phyloP scores from a whole-genome alignment of 2,113 vertebrate species.

The Rana temporaria region DNA sequence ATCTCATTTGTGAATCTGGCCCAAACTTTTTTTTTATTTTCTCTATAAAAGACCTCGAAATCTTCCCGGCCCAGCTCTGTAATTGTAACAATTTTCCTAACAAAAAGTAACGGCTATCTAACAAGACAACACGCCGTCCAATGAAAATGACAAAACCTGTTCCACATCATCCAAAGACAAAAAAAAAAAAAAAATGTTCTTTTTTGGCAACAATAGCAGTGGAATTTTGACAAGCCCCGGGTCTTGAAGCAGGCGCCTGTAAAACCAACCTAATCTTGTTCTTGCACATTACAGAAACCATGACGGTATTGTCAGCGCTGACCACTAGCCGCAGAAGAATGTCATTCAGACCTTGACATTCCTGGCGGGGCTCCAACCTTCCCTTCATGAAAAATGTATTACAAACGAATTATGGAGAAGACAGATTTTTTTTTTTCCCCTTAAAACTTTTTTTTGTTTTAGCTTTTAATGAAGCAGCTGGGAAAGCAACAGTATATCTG shows the following conservation, averaged over 20 bases:
- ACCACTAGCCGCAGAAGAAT: conserved; percentile 2
- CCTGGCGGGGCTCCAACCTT: background rate
- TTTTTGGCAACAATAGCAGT: conserved; percentile 7
- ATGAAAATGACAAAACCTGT: too few species aligned
- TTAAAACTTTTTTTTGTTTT: background rate
- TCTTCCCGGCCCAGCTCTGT: too few species aligned
- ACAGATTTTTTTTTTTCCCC: conserved; percentile 14
- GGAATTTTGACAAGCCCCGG: conserved; percentile 23
- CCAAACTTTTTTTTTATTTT: too few species aligned
- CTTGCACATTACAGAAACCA: background rate
- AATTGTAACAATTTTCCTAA: too few species aligned
- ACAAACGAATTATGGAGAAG: background rate
- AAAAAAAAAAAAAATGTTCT: too few species aligned
- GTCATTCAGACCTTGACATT: conserved; percentile 39
- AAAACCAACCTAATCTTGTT: conserved; percentile 17
- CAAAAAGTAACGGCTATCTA: too few species aligned
- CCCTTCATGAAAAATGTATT: background rate
- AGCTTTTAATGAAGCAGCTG: conserved; percentile 35
- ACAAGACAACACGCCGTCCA: too few species aligned
- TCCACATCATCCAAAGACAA: too few species aligned
- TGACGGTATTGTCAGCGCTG: background rate
- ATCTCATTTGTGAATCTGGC: too few species aligned
- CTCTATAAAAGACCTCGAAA: too few species aligned
- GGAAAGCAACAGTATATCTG: conserved; percentile 25
- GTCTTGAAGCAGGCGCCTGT: conserved; percentile 11